Base-by-base conservation (phyloP, 2,888 invertebrate genomes). In the Hemithea aestivaria region DNA sequence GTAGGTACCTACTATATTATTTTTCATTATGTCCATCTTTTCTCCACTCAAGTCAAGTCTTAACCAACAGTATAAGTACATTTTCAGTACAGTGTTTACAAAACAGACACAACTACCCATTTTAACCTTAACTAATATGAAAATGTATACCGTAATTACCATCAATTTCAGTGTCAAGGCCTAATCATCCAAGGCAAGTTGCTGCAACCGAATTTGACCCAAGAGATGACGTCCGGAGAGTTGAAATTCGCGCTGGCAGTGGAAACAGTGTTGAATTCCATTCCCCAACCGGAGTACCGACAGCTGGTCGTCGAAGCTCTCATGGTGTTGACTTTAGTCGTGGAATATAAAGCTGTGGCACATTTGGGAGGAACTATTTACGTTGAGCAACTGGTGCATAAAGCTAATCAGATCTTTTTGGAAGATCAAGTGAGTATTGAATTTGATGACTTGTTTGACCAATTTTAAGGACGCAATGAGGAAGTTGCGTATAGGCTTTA, bases 141-240 rank as follows among this genome's bases (percentile, higher is more conserved):
- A n/a, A n/a, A n/a, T n/a, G n/a, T n/a, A n/a, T n/a, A n/a, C n/a
- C n/a, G n/a, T n/a, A n/a, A n/a, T n/a, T n/a, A n/a, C n/a, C n/a
- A n/a, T n/a, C n/a, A n/a, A n/a, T 77, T 68, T 7, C 59, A 85
- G 94, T 98, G 98, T 65, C 95, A 97, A 88, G 98, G 98, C 1
- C 84, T 99, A 35, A 92, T 94, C 6, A 97, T 99, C 48, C 97
- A 97, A 73, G 96, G 96, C 1, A 93, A 96, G 71, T 89, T 96
- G 12, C 83, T 99, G 10, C 95, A 95, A 35, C 96, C 97, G 65
- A 95, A 94, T 76, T 87, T 99, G 33, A 99, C 98, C 0, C 96
- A 97, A 85, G 99, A 99, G 91, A 99, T 99, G 99, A 99, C 99
- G 1, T 92, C 98, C 0, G 98, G 98, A 25, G 99, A 99, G 83